Conservation (phyloP, 2,888 invertebrate genomes). For the Scaptomyza flava region DNA sequence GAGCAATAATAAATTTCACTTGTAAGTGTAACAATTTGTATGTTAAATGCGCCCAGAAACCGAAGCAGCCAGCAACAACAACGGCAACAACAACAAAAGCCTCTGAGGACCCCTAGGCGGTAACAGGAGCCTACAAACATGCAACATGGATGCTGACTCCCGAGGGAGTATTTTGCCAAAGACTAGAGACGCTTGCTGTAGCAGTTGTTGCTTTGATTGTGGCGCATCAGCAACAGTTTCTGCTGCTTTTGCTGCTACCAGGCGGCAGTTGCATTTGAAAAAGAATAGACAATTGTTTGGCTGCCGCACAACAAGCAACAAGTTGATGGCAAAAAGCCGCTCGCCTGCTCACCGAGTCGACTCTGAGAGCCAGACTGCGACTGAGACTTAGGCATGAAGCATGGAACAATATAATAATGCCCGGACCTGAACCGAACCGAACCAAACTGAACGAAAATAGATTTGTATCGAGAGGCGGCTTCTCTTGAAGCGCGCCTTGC, state of each 20-base stretch:
- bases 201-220: slow-evolving; percentile 35
- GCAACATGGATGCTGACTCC: slow-evolving; percentile 49
- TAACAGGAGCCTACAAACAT: slow-evolving; percentile 33
- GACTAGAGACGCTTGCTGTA: background rate
- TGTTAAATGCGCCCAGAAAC: slow-evolving; percentile 74
- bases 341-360: slow-evolving; percentile 37
- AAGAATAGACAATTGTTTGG: slow-evolving; percentile 77
- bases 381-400: slow-evolving; percentile 29
- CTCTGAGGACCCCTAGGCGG: slow-evolving; percentile 42
- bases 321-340: slow-evolving; percentile 67
- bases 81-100: background rate
- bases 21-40: slow-evolving; percentile 84
- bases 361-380: slow-evolving; percentile 7
- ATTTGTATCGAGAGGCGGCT: slow-evolving; percentile 82
- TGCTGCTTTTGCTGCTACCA: slow-evolving; percentile 65
- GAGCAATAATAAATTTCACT: slow-evolving; percentile 80
- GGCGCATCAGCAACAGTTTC: slow-evolving; percentile 28
- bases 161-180: slow-evolving; percentile 73
- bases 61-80: slow-evolving; percentile 16
- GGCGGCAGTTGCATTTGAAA: slow-evolving; percentile 75
- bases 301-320: slow-evolving; percentile 73
- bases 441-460: slow-evolving; percentile 70
- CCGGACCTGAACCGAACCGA: slow-evolving; percentile 35
- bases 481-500: slow-evolving; percentile 80
- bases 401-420: slow-evolving; percentile 59